Percentiles rank a stretch among this genome's conserved stretches.
These are phyloP conservation scores for Acrobeloides nanus DNA, from an alignment of 2,888 invertebrate species.

Conservation along the genomic window DNA sequence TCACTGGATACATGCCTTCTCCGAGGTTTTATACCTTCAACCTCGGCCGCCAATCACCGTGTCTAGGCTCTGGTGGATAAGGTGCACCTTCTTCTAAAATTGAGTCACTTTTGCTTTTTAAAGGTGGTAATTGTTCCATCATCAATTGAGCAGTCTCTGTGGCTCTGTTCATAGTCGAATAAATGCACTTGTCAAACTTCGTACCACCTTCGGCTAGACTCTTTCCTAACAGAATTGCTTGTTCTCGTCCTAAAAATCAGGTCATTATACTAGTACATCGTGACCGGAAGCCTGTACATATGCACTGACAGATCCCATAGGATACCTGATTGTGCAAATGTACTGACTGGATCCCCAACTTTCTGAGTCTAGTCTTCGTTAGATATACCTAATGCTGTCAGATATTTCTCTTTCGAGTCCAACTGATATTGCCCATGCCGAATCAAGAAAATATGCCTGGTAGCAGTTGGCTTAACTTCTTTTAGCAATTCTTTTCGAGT, in stretches of 20 bases:
- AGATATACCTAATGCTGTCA: slow-evolving; percentile 80
- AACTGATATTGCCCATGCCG: slow-evolving; percentile 84
- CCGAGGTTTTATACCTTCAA: slow-evolving; percentile 60
- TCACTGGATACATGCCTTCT: background rate
- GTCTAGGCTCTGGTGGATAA: slow-evolving; percentile 82
- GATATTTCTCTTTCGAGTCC: slow-evolving; percentile 64
- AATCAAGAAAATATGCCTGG: slow-evolving; percentile 78
- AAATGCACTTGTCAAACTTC: slow-evolving; percentile 71
- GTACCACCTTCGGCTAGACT: slow-evolving; percentile 69
- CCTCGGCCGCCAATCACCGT: slow-evolving; percentile 79
- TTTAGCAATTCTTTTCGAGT: slow-evolving; percentile 31
- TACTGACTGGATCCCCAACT: too few relatives aligned
- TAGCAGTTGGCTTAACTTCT: slow-evolving; percentile 56
- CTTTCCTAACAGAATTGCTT: slow-evolving; percentile 77
- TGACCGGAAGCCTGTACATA: too few relatives aligned
- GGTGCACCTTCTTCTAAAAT: slow-evolving; percentile 85
- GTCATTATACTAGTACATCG: background rate
- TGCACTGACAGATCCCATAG: too few relatives aligned
- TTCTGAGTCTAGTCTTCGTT: too few relatives aligned
- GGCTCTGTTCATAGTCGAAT: slow-evolving; percentile 83
- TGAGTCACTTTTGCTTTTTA: slow-evolving; percentile 25
- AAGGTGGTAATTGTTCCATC: slow-evolving; percentile 62
- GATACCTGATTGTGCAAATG: too few relatives aligned
- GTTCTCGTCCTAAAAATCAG: slow-evolving; percentile 63
- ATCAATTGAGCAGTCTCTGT: slow-evolving; percentile 82